Evolutionary conservation across 2,797 vertebrate genomes (phyloP).

Genomic region (Sebastes kiyomatsui): DNA sequence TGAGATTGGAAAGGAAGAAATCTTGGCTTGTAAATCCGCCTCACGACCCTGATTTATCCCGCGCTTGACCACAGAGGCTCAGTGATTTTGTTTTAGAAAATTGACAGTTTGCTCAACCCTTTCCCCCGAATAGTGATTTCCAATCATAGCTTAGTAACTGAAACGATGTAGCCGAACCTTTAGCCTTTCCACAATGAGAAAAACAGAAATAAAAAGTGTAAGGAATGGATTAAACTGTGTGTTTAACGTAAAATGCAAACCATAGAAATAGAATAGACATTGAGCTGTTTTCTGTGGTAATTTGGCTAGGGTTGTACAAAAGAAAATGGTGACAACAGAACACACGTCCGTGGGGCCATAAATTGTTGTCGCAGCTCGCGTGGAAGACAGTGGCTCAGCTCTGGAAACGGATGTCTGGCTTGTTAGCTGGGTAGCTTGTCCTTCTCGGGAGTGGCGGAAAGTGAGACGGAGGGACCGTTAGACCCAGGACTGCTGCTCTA

Average conservation of each 20-base stretch:
- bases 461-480: too few species aligned
- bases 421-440: too few species aligned
- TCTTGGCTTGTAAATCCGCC: constrained; percentile 17
- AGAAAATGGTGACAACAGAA: too few species aligned
- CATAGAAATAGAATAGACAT: too few species aligned
- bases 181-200: neutral
- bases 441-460: too few species aligned
- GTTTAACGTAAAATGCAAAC: neutral
- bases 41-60: neutral
- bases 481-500: too few species aligned
- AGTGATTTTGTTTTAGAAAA: constrained; percentile 26
- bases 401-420: too few species aligned
- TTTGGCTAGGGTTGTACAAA: too few species aligned
- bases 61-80: neutral
- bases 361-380: too few species aligned
- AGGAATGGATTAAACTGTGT: neutral
- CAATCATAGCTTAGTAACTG: neutral
- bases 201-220: neutral
- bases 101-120: neutral
- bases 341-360: too few species aligned
- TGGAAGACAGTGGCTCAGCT: too few species aligned
- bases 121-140: neutral
- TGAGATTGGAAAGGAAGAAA: constrained; percentile 33
- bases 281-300: too few species aligned
- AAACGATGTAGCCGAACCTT: neutral